Evolutionary conservation across 2,888 invertebrate species (phyloP), one percentile per base, ranked within the genome.

Genomic region (Lithophane leautieri): DNA sequence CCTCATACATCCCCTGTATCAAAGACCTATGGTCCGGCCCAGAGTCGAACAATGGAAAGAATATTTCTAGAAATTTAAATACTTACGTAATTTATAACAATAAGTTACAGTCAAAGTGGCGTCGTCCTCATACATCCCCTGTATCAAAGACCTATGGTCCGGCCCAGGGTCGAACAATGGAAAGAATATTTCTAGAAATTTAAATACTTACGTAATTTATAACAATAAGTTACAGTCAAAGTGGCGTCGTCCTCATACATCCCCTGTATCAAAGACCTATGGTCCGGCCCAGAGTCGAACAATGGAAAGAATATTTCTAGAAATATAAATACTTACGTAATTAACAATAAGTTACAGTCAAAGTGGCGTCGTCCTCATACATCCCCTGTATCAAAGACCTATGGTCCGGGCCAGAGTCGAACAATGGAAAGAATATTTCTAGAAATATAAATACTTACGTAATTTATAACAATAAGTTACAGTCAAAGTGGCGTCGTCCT

Each of bases 121-220:
- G 52, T 97, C 91, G 47, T 97, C 96, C 72, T 97, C 97, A 88
- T 98, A 98, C 76, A 98, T 91, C 1, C 97, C 96, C 22, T 95
- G 90, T 19, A 98, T 91, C 0, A 92, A 78, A 0, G 89, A 89
- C 44, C 98, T 94, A 72, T n/a, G 97, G 0, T 95, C 95, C 0
- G 82, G 63, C 0, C 82, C 73, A 3, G 95, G 93, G 89, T 98
- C 98, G 79, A 98, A 97, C 2, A 98, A 91, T 0, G 97, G 96
- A 88, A 97, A 98, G 93, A 97, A 98, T 78, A 97, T 97, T 74
- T 97, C 97, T 8, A 98, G 90, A 90, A 98, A 98, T n/a, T n/a
- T n/a, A n/a, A n/a, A n/a, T n/a, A n/a, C n/a, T n/a, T n/a, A n/a
- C 95, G 92, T 56, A 93, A 84, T 61, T 90, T 92, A 72, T 90